A percentile compares a stretch with the other conserved stretches of the same genome.
Conservation (phyloP, 2,113 vertebrate species). For the Antechinus stuartii region DNA sequence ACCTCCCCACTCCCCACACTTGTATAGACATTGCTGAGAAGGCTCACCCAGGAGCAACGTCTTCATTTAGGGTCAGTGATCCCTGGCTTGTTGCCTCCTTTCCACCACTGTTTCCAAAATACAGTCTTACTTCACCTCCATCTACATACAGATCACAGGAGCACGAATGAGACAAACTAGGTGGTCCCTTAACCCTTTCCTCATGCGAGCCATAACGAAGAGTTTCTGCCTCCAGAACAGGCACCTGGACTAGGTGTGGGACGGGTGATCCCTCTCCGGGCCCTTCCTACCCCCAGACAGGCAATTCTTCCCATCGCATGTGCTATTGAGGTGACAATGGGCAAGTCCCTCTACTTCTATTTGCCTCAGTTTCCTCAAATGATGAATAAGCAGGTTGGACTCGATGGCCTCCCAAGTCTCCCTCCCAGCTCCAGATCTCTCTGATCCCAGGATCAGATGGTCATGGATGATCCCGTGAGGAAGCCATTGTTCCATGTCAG, state of each 20-base stretch:
- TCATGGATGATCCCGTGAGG: background rate
- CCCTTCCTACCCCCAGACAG: background rate
- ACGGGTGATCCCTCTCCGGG: background rate
- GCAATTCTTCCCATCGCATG: background rate
- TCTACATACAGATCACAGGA: constrained; percentile 62
- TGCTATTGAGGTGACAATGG: background rate
- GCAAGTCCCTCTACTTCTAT: background rate
- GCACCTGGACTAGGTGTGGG: background rate
- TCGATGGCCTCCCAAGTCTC: background rate
- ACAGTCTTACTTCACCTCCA: constrained; percentile 65
- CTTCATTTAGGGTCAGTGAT: constrained; percentile 66
- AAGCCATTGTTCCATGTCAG: background rate
- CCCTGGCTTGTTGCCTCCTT: constrained; percentile 75
- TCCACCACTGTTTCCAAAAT: constrained; percentile 79
- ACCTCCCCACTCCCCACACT: background rate
- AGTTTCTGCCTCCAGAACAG: background rate
- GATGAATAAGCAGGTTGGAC: background rate
- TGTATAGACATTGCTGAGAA: constrained; percentile 61
- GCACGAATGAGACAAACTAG: constrained; percentile 43
- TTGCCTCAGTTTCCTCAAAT: background rate
- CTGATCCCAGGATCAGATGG: background rate
- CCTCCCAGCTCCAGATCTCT: background rate
- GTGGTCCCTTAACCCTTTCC: constrained; percentile 23
- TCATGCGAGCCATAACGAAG: background rate
- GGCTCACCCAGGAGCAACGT: constrained; percentile 62